phyloP scores from a whole-genome alignment of 1,140 invertebrate genomes.

The Adoxophyes honmai region DNA sequence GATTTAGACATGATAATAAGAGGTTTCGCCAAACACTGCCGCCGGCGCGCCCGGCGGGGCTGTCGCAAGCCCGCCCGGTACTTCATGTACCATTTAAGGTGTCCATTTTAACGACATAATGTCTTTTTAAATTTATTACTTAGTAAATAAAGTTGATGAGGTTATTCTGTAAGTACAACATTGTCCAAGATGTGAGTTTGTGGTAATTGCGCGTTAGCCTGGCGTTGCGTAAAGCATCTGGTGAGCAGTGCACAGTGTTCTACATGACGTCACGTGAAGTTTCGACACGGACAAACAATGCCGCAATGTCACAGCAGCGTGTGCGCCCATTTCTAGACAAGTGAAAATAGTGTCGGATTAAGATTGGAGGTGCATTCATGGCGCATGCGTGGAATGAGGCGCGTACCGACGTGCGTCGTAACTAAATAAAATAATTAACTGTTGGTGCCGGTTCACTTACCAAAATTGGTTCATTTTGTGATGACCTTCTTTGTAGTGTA shows the following conservation, averaged over 20 bases:
- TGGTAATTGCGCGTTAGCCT: neutral
- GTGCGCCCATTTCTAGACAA: conserved; percentile 61
- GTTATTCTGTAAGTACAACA: neutral
- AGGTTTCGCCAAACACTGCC: conserved; percentile 21
- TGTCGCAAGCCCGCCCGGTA: neutral
- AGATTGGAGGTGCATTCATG: conserved; percentile 10
- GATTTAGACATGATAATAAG: conserved; percentile 15
- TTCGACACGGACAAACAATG: conserved; percentile 64
- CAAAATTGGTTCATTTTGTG: too few relatives aligned
- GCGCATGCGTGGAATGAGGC: neutral
- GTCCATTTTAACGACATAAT: conserved; percentile 12
- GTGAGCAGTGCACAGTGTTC: conserved; percentile 26
- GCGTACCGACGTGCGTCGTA: neutral
- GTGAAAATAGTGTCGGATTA: conserved; percentile 17
- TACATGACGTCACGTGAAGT: conserved; percentile 55
- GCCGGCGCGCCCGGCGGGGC: neutral
- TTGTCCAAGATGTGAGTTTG: conserved; percentile 5
- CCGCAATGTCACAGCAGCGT: conserved; percentile 37
- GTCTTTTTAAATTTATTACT: conserved; percentile 4
- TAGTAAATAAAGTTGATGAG: conserved; percentile 4
- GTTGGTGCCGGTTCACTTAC: neutral
- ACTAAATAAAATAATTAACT: neutral
- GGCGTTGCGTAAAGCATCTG: conserved; percentile 43
- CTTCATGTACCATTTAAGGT: conserved; percentile 11
- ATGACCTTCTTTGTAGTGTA: too few relatives aligned